These are phyloP conservation scores for Epinephelus coioides DNA, from an alignment of 2,797 vertebrate species.

Conservation along the genomic window DNA sequence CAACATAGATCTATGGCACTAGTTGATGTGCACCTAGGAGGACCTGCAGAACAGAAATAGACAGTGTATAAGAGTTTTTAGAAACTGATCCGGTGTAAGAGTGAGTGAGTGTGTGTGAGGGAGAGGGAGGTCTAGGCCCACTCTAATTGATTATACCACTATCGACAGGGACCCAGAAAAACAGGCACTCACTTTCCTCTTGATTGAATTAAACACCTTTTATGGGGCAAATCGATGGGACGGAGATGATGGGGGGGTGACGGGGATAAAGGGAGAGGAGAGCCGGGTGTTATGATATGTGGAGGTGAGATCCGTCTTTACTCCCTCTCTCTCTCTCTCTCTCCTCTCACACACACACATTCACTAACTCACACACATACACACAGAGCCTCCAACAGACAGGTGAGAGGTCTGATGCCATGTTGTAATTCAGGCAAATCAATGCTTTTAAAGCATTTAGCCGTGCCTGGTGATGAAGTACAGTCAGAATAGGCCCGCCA, in stretches of 20 bases:
- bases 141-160: slow-evolving; percentile 96
- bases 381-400: slow-evolving; percentile 53
- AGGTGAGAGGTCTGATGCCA: slow-evolving; percentile 80
- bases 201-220: slow-evolving; percentile 99
- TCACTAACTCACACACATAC: slow-evolving; percentile 5
- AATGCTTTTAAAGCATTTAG: slow-evolving; percentile 99
- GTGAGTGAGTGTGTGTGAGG: slow-evolving; percentile 32
- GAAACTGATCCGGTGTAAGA: slow-evolving; percentile 37
- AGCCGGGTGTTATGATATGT: slow-evolving; percentile 85
- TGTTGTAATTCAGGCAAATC: slow-evolving; percentile 96
- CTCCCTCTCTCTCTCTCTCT: slow-evolving; percentile 47
- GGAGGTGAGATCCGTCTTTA: slow-evolving; percentile 91
- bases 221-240: slow-evolving; percentile 95
- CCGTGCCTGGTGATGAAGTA: slow-evolving; percentile 93
- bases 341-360: slow-evolving; percentile 17
- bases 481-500: slow-evolving; percentile 93
- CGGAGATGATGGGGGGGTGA: slow-evolving; percentile 86
- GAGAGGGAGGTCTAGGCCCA: slow-evolving; percentile 65
- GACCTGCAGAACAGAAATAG: slow-evolving; percentile 40
- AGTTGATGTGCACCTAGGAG: not conserved
- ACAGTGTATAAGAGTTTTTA: slow-evolving; percentile 51
- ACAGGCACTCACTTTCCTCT: slow-evolving; percentile 96
- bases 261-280: slow-evolving; percentile 60
- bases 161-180: slow-evolving; percentile 96
- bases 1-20: not conserved